These are phyloP conservation scores for Turritopsis rubra DNA, from an alignment of 30 jellyfish, hydroid and myxozoan species.

Conservation along the genomic window DNA sequence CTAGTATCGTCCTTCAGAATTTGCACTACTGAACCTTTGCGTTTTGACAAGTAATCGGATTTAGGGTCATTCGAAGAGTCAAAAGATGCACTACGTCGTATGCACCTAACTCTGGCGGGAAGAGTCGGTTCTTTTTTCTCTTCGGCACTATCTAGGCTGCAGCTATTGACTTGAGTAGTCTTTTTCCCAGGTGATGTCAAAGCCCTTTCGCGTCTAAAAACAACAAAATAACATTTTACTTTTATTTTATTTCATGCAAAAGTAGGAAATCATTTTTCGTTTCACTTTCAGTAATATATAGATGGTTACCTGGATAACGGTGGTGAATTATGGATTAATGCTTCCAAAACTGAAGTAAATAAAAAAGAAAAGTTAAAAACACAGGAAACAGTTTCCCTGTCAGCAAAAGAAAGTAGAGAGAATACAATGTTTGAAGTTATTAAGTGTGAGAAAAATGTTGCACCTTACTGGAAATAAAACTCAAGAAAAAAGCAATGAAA, in stretches of 20 bases:
- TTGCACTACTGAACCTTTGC: constrained; percentile 36
- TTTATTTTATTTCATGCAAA: too few relatives aligned
- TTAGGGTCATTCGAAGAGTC: not conserved
- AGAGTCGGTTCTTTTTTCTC: constrained; percentile 8
- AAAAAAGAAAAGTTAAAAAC: not conserved
- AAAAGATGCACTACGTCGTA: constrained; percentile 24
- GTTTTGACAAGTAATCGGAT: not conserved
- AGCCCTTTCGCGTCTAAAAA: constrained; percentile 10
- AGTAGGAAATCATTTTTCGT: too few relatives aligned
- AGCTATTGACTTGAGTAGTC: constrained; percentile 2
- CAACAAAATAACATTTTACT: not conserved
- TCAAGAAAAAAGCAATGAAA: not conserved
- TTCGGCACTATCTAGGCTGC: not conserved
- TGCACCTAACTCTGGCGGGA: constrained; percentile 18
- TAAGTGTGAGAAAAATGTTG: too few relatives aligned
- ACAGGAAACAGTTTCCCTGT: not conserved
- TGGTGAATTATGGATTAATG: constrained; percentile 59
- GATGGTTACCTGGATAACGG: constrained; percentile 47
- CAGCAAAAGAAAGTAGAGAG: too few relatives aligned
- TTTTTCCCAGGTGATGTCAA: constrained; percentile 8
- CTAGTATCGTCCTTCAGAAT: constrained; percentile 34
- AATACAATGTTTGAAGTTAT: too few relatives aligned
- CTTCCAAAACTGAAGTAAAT: constrained; percentile 50
- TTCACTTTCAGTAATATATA: not conserved
- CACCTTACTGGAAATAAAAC: not conserved